Percentiles rank a stretch among this genome's conserved stretches.
phyloP scores from a whole-genome alignment of 2,113 vertebrate genomes.

The Periophthalmodon schlosseri region DNA sequence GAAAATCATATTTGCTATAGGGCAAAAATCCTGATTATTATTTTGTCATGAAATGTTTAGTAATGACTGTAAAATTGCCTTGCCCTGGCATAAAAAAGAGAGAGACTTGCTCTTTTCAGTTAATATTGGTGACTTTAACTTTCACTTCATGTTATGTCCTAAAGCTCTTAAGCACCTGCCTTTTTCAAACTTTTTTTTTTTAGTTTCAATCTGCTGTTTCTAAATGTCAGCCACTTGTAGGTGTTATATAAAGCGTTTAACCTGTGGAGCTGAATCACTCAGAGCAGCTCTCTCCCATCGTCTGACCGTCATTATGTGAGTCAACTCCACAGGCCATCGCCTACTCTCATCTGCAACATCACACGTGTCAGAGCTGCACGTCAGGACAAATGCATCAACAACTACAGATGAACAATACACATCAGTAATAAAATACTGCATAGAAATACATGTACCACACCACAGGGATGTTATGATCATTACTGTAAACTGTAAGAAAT shows the following conservation, averaged over 20 bases:
- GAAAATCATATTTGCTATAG: no score
- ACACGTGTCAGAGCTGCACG: conserved; percentile 27
- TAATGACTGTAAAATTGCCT: neutral
- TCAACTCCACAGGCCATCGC: conserved; percentile 41
- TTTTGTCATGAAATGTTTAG: no score
- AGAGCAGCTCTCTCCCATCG: conserved; percentile 33
- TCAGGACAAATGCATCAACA: conserved; percentile 35
- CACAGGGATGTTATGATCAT: neutral
- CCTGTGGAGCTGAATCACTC: conserved; percentile 26
- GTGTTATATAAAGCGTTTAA: conserved; percentile 11
- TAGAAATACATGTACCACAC: neutral
- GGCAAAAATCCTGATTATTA: no score
- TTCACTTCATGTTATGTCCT: neutral
- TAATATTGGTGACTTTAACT: neutral
- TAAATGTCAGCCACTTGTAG: neutral
- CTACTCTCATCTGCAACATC: conserved; percentile 53
- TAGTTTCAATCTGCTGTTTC: neutral
- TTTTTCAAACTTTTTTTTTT: neutral
- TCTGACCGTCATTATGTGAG: conserved; percentile 46
- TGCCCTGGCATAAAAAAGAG: neutral
- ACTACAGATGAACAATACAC: neutral
- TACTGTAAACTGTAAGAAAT: neutral
- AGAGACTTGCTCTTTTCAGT: neutral
- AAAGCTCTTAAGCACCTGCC: conserved; percentile 1
- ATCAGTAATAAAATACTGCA: neutral